Percentiles rank a stretch among this genome's conserved stretches.
These are phyloP conservation scores for Trichonephila clavipes DNA, from an alignment of 1,140 invertebrate genomes.

Conservation along the genomic window DNA sequence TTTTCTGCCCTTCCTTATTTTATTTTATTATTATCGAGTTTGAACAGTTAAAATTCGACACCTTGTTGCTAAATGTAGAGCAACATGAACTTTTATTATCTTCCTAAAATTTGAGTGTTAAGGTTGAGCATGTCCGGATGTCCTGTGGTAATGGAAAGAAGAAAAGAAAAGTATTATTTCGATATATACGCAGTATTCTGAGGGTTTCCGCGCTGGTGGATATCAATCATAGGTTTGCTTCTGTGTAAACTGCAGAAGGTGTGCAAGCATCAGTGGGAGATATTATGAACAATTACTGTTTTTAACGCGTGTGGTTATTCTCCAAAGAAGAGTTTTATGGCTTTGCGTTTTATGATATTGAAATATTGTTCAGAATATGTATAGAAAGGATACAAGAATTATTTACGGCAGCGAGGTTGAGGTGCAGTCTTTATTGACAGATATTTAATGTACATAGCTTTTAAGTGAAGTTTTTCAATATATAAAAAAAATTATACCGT, in stretches of 20 bases:
- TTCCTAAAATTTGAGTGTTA: background rate
- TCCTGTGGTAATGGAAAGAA: background rate
- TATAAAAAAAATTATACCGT: too few relatives aligned
- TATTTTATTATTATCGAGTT: background rate
- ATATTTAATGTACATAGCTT: too few relatives aligned
- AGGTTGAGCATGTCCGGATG: background rate
- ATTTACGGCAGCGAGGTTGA: too few relatives aligned
- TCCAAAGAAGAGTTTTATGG: background rate
- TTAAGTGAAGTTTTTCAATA: too few relatives aligned
- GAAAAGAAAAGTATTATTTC: background rate
- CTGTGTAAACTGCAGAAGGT: background rate
- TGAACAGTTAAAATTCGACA: background rate
- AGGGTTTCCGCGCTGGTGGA: background rate
- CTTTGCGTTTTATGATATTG: background rate
- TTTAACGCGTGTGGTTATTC: background rate
- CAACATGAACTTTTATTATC: background rate
- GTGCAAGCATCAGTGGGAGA: background rate
- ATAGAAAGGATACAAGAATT: too few relatives aligned
- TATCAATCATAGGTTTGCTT: background rate
- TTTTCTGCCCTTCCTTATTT: background rate
- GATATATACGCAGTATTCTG: background rate
- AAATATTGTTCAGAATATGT: background rate
- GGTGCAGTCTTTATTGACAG: too few relatives aligned
- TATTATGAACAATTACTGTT: background rate
- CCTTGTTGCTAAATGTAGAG: background rate